Evolutionary conservation across 2,797 vertebrate species (phyloP).

Genomic region (Acrossocheilus wenchowensis): DNA sequence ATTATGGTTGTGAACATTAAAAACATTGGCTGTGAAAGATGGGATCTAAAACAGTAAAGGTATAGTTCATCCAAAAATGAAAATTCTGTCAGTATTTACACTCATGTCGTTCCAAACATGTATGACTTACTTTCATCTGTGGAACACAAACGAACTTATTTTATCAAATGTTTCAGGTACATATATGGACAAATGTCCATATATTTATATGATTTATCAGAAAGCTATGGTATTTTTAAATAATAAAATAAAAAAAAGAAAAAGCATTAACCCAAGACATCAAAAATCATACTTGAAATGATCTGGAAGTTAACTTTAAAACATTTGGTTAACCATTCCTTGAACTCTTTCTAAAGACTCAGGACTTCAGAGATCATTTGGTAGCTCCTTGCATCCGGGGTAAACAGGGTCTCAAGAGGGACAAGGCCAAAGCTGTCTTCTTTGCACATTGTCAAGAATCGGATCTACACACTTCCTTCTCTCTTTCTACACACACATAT

Average conservation of each 20-base stretch:
- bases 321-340: neutral
- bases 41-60: neutral
- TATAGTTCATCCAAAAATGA: neutral
- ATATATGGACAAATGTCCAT: neutral
- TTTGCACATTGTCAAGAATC: slow-evolving; percentile 58
- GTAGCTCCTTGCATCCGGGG: slow-evolving; percentile 5
- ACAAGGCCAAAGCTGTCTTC: slow-evolving; percentile 42
- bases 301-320: neutral
- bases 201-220: neutral
- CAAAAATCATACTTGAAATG: neutral
- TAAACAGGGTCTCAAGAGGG: slow-evolving; percentile 45
- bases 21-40: neutral
- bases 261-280: neutral
- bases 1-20: neutral
- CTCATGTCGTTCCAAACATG: neutral
- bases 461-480: slow-evolving; percentile 54
- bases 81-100: neutral
- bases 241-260: neutral
- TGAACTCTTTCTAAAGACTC: slow-evolving; percentile 27
- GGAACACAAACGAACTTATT: neutral
- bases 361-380: neutral
- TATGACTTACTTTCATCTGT: neutral
- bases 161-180: neutral
- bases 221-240: neutral
- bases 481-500: slow-evolving; percentile 50